These are phyloP conservation scores for Drosophila mimetica DNA, from an alignment of 2,888 invertebrate species.

Conservation along the genomic window DNA sequence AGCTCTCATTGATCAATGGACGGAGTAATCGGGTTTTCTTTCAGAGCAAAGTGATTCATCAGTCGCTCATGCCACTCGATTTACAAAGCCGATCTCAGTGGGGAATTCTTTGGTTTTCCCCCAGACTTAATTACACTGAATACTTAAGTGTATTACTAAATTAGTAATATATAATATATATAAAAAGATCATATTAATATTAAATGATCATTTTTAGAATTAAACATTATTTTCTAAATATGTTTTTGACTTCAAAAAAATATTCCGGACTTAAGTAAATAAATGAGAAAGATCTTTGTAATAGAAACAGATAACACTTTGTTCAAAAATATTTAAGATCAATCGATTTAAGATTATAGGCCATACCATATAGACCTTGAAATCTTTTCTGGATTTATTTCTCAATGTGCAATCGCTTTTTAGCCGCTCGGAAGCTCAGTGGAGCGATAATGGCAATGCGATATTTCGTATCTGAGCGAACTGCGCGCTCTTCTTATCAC, in stretches of 20 bases:
- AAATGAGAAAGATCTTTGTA: too few relatives aligned
- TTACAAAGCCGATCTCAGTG: not conserved
- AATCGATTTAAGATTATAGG: too few relatives aligned
- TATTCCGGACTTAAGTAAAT: too few relatives aligned
- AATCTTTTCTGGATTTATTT: not conserved
- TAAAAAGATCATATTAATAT: not conserved
- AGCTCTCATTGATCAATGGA: constrained; percentile 8
- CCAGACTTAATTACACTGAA: not conserved
- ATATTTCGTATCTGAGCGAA: constrained; percentile 5
- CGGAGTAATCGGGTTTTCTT: not conserved
- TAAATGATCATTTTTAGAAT: too few relatives aligned
- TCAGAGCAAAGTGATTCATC: constrained; percentile 6
- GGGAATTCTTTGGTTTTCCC: not conserved
- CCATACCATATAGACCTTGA: too few relatives aligned
- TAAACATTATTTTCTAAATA: too few relatives aligned
- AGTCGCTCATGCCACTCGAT: not conserved
- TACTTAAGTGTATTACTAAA: too few relatives aligned
- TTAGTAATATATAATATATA: too few relatives aligned
- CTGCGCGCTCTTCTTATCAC: constrained; percentile 32
- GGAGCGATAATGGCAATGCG: constrained; percentile 20
- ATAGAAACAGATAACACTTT: too few relatives aligned
- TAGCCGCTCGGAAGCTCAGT: constrained; percentile 7
- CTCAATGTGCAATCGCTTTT: constrained; percentile 4
- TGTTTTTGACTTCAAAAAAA: too few relatives aligned
- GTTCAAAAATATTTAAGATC: too few relatives aligned